Percentiles rank a stretch among this genome's conserved stretches.
These are phyloP conservation scores for Phyllotreta striolata DNA, from an alignment of 2,888 invertebrate species.

Conservation along the genomic window DNA sequence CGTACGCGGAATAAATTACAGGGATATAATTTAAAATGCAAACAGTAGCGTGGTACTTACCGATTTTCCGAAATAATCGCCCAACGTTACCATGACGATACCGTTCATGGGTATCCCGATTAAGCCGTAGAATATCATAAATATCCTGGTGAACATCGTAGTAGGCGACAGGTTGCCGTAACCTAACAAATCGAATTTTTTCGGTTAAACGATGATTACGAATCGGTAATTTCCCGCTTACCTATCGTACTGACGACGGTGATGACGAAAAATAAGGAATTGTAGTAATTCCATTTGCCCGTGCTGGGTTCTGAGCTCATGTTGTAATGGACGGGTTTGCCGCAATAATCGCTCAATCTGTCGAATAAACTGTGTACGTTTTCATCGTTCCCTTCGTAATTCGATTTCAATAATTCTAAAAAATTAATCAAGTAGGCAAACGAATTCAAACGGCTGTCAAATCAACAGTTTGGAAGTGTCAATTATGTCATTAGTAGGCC, in stretches of 20 bases:
- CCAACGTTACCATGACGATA: slow-evolving; percentile 79
- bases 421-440: slow-evolving; percentile 23
- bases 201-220: not conserved
- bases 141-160: slow-evolving; percentile 77
- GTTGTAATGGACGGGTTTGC: slow-evolving; percentile 73
- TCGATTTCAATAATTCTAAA: slow-evolving; percentile 70
- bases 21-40: not conserved
- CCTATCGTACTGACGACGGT: slow-evolving; percentile 93
- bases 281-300: slow-evolving; percentile 87
- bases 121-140: slow-evolving; percentile 88
- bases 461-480: too few relatives aligned
- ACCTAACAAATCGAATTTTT: slow-evolving; percentile 65
- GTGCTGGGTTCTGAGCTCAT: slow-evolving; percentile 70
- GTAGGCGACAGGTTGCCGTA: slow-evolving; percentile 91
- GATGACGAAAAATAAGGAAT: slow-evolving; percentile 89
- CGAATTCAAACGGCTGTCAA: too few relatives aligned
- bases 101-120: slow-evolving; percentile 88
- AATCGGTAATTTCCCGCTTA: slow-evolving; percentile 57
- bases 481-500: too few relatives aligned
- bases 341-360: slow-evolving; percentile 76
- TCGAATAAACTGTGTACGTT: slow-evolving; percentile 68
- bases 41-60: slow-evolving; percentile 61
- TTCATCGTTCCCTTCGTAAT: slow-evolving; percentile 65
- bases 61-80: slow-evolving; percentile 84
- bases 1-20: too few relatives aligned